Evolutionary conservation across 2,797 vertebrate species (phyloP), one percentile per base, ranked within the genome.

Genomic region (Rhinatrema bivittatum): DNA sequence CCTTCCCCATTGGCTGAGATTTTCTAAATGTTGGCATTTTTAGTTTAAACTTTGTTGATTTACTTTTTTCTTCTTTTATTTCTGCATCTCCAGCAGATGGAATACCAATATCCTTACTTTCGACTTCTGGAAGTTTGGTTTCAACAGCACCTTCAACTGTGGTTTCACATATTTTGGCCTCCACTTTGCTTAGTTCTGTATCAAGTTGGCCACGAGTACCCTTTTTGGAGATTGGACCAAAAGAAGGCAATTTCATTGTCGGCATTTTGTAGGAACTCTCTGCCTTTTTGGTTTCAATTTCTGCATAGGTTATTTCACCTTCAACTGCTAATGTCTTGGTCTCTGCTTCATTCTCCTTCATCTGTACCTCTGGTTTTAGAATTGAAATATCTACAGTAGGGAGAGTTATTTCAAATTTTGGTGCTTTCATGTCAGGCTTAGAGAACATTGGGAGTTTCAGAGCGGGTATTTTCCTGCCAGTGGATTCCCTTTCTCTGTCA

Each of bases 11-110:
- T 14, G 62, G 26, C 32, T 38, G 5, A 10, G 31, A 29, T 38
- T 65, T 13, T 9, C 50, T 55, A 42, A 84, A 75, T 20, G 65
- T 82, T 1, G 87, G 81, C 24, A 72, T 60, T 27, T 74, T 60
- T 22, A 87, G 80, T 42, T 58, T 64, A 16, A 81, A 57, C 40
- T 71, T 64, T 45, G 73, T 72, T 13, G 68, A n/a, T n/a, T n/a
- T n/a, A n/a, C n/a, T n/a, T n/a, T n/a, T n/a, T n/a, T n/a, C n/a
- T n/a, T n/a, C n/a, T n/a, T n/a, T n/a, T n/a, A n/a, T n/a, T n/a
- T n/a, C n/a, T n/a, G n/a, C n/a, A n/a, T n/a, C n/a, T n/a, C n/a
- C n/a, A n/a, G n/a, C n/a, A n/a, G n/a, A n/a, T n/a, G n/a, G n/a
- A n/a, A n/a, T n/a, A n/a, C n/a, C n/a, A n/a, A n/a, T n/a, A n/a